These are phyloP conservation scores for Heliconius eleuchia DNA, from an alignment of 1,140 invertebrate species.

Conservation along the genomic window DNA sequence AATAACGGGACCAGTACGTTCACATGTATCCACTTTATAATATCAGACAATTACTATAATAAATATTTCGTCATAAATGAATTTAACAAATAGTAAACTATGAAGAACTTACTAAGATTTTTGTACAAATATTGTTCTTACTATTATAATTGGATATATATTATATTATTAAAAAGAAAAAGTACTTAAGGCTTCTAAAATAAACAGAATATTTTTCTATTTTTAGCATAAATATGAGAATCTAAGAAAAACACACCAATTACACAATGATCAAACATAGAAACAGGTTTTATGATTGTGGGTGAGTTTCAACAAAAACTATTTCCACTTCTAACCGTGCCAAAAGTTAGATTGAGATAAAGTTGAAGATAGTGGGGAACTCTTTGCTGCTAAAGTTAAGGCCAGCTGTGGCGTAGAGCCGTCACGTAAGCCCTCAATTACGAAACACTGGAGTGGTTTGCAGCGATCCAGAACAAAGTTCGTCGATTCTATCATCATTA, in stretches of 20 bases:
- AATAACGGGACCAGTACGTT: background rate
- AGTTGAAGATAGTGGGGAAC: conserved; percentile 67
- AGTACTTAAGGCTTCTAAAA: background rate
- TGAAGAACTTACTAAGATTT: background rate
- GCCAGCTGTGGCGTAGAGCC: conserved; percentile 69
- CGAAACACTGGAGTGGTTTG: conserved; percentile 75
- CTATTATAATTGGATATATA: background rate
- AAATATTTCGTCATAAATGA: background rate
- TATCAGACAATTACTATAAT: background rate
- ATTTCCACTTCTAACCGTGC: conserved; percentile 59
- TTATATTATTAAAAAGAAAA: background rate
- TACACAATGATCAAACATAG: conserved; percentile 22
- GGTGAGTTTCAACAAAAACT: conserved; percentile 64
- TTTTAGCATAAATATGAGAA: background rate
- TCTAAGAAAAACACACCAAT: background rate
- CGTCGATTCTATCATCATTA: conserved; percentile 72
- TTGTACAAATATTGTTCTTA: too few relatives aligned
- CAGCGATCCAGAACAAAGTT: conserved; percentile 71
- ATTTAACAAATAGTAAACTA: background rate
- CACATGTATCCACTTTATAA: background rate
- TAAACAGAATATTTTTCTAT: background rate
- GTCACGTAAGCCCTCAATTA: conserved; percentile 81
- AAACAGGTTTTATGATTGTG: conserved; percentile 35
- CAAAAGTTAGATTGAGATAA: conserved; percentile 77
- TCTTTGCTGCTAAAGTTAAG: conserved; percentile 68